Evolutionary conservation across 2,113 vertebrate species (phyloP).

Genomic region (Rallus limicola): DNA sequence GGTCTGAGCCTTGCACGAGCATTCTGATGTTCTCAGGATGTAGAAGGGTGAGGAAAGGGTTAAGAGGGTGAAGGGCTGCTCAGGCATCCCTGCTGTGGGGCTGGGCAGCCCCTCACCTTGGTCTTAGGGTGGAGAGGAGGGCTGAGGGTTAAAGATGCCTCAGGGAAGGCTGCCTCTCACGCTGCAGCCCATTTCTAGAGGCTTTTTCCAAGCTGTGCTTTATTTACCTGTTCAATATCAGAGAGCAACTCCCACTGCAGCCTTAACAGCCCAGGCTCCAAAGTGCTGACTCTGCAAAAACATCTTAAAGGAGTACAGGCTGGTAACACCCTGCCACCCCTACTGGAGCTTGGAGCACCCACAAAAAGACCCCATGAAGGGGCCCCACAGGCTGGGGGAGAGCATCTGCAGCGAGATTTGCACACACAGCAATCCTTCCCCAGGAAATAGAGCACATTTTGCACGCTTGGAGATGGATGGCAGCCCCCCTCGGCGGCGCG

Average conservation of each 20-base stretch:
- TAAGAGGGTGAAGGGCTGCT: neutral
- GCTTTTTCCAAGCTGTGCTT: constrained; percentile 30
- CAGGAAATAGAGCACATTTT: no score
- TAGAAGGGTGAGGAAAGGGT: neutral
- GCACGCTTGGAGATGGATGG: fast-evolving
- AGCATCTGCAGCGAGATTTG: fast-evolving
- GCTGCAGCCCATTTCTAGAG: neutral
- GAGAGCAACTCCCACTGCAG: constrained; percentile 45
- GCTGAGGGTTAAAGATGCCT: neutral
- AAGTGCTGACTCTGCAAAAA: constrained; percentile 10
- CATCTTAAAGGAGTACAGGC: neutral
- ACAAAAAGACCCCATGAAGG: fast-evolving
- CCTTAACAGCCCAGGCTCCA: neutral
- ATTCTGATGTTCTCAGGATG: neutral
- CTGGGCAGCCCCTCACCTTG: neutral
- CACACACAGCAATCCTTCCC: no score
- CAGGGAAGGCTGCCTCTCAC: neutral
- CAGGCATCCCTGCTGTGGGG: neutral
- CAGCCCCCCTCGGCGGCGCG: fast-evolving
- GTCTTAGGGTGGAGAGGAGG: neutral
- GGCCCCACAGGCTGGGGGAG: fast-evolving
- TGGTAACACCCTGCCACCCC: fast-evolving
- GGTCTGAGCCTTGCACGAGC: fast-evolving
- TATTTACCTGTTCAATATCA: constrained; percentile 65
- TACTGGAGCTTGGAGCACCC: fast-evolving